Conservation (phyloP, 1,140 invertebrate species). For the Cecropterus lyciades region DNA sequence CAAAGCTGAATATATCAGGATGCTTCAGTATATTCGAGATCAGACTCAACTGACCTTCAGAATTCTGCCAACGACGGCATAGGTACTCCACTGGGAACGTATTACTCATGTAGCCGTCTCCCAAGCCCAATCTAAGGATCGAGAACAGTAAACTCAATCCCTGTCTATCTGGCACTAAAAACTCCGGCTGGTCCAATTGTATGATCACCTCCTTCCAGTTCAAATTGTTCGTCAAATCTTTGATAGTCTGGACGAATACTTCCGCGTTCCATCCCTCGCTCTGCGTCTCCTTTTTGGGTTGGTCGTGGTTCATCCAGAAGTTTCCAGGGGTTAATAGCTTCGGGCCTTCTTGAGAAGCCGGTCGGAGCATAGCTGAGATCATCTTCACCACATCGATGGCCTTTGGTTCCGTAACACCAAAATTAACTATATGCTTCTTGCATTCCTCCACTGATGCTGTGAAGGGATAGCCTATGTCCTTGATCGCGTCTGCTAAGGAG, state of each 20-base stretch:
- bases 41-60: conserved; percentile 96
- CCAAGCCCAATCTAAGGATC: conserved; percentile 91
- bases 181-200: conserved; percentile 96
- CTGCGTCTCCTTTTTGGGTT: conserved; percentile 74
- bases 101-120: conserved; percentile 87
- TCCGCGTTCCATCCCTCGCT: conserved; percentile 93
- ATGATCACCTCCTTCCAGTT: conserved; percentile 96
- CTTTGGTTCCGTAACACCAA: conserved; percentile 90
- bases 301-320: conserved; percentile 84
- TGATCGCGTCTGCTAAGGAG: conserved; percentile 92
- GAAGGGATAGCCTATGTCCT: conserved; percentile 95
- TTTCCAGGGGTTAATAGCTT: conserved; percentile 87
- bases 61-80: conserved; percentile 96
- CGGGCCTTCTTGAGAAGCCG: conserved; percentile 86
- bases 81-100: conserved; percentile 96
- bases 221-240: conserved; percentile 93
- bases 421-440: conserved; percentile 91
- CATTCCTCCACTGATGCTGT: conserved; percentile 95
- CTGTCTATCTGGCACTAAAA: conserved; percentile 93
- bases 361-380: conserved; percentile 93
- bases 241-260: conserved; percentile 94
- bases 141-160: conserved; percentile 93
- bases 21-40: conserved; percentile 94
- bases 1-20: conserved; percentile 97
- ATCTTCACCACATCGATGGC: conserved; percentile 93